A percentile compares a stretch with the other conserved stretches of the same genome.
These are phyloP conservation scores for Callipepla squamata DNA, from an alignment of 2,113 vertebrate species.

Conservation along the genomic window DNA sequence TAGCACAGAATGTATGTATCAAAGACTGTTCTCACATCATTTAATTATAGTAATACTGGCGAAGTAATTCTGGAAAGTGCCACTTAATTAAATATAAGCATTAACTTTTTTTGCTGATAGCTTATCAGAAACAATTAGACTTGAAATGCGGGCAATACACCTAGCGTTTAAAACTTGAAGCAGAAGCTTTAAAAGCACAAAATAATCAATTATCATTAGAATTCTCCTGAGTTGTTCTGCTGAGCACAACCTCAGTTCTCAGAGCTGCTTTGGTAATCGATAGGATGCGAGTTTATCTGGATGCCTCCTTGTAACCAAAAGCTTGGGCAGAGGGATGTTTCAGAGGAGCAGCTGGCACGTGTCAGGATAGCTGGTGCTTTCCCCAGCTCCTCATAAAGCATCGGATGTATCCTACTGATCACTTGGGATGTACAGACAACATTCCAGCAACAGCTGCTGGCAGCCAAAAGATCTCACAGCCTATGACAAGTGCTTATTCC, in stretches of 20 bases:
- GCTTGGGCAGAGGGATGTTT: background rate
- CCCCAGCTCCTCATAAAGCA: background rate
- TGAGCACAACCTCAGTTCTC: fast-evolving
- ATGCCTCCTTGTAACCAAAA: background rate
- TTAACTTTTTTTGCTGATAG: conserved; percentile 33
- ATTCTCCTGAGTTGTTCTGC: background rate
- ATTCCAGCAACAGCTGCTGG: background rate
- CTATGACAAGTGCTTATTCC: background rate
- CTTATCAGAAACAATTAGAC: conserved; percentile 61
- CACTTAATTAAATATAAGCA: conserved; percentile 63
- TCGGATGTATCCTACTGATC: background rate
- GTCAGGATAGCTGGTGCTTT: background rate
- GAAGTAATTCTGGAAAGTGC: conserved; percentile 58
- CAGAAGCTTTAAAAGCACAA: conserved; percentile 26
- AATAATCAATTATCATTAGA: conserved; percentile 19
- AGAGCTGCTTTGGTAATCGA: background rate
- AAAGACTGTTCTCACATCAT: background rate
- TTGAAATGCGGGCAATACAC: conserved; percentile 10
- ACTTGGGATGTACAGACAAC: background rate
- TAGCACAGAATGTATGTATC: conserved; percentile 36
- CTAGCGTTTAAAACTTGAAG: background rate
- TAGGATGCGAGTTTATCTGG: background rate
- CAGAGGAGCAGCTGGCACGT: background rate
- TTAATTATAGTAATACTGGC: conserved; percentile 7
- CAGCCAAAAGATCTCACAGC: background rate